phyloP scores from a whole-genome alignment of 1,140 invertebrate genomes.

The Pseudomyrmex cubaensis region DNA sequence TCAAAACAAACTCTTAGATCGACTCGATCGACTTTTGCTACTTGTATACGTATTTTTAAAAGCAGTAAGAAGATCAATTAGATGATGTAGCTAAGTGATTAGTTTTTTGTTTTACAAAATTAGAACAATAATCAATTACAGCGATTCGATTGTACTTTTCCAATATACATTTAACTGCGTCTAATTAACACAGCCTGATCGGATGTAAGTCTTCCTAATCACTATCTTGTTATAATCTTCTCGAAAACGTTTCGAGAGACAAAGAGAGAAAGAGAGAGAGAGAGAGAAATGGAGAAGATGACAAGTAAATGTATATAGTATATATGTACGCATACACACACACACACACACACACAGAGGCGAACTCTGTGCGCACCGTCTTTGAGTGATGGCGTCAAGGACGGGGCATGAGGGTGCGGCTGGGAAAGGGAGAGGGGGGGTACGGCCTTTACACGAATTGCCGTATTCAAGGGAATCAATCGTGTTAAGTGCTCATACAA shows the following conservation, averaged over 20 bases:
- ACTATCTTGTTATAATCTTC: constrained; percentile 25
- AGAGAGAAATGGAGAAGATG: neutral
- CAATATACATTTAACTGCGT: neutral
- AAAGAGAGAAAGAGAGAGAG: neutral
- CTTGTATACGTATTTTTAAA: neutral
- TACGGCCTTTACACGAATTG: constrained; percentile 54
- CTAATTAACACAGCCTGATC: constrained; percentile 16
- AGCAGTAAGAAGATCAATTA: neutral
- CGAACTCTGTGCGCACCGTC: constrained; percentile 19
- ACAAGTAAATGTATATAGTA: neutral
- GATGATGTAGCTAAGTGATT: neutral
- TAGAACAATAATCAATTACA: neutral
- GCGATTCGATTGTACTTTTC: neutral
- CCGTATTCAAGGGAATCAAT: constrained; percentile 69
- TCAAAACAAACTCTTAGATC: constrained; percentile 27
- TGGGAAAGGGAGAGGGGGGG: constrained; percentile 15
- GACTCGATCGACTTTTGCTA: neutral
- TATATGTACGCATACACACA: neutral
- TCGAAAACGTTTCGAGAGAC: constrained; percentile 6
- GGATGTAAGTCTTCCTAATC: neutral
- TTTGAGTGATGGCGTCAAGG: constrained; percentile 20
- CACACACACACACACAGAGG: neutral
- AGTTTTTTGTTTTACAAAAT: neutral
- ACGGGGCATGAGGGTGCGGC: constrained; percentile 6
- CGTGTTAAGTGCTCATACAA: constrained; percentile 72